These are phyloP conservation scores for Cromileptes altivelis DNA, from an alignment of 2,113 vertebrate species.

Conservation along the genomic window DNA sequence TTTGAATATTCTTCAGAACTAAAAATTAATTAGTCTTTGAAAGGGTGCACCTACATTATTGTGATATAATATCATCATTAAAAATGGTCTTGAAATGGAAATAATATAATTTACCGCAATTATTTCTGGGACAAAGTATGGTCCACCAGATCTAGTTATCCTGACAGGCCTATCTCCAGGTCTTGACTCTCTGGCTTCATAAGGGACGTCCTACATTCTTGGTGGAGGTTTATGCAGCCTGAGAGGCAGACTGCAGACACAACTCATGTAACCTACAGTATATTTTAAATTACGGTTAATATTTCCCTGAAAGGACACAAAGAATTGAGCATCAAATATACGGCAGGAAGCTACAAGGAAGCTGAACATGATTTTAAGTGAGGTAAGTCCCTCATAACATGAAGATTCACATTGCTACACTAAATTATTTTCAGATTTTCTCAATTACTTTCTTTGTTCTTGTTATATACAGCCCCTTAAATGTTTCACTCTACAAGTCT, in stretches of 20 bases:
- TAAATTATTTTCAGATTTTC: not conserved
- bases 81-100: too few species aligned
- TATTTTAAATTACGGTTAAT: not conserved
- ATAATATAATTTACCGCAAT: too few species aligned
- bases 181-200: not conserved
- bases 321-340: not conserved
- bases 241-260: not conserved
- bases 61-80: too few species aligned
- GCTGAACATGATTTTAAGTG: not conserved
- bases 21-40: too few species aligned
- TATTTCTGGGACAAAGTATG: too few species aligned
- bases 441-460: not conserved
- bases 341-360: not conserved
- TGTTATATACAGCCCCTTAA: not conserved
- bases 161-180: too few species aligned
- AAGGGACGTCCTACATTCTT: not conserved
- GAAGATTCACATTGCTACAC: too few species aligned
- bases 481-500: not conserved
- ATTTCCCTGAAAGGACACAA: not conserved
- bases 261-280: not conserved
- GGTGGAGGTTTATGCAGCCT: not conserved
- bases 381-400: too few species aligned
- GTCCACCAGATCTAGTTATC: too few species aligned
- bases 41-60: too few species aligned
- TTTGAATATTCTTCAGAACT: too few species aligned